Evolutionary conservation across 2,113 vertebrate genomes (phyloP), one percentile per base, ranked within the genome.

Genomic region (Calonectris borealis): DNA sequence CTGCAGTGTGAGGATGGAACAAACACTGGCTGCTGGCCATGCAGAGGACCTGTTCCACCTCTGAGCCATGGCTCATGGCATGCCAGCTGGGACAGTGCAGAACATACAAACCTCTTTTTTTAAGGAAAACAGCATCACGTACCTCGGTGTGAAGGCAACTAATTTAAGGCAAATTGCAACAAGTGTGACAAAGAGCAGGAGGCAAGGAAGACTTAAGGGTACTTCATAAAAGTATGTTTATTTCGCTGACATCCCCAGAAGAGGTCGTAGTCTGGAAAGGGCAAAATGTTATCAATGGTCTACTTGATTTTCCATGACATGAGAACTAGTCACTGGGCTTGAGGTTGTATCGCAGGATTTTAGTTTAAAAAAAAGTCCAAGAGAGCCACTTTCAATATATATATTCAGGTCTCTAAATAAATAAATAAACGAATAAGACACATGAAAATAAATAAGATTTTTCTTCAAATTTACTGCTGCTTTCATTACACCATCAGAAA

Each of bases 111-210:
- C 6, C 40, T 71, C 61, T 85, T 83, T 36, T 38, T 72, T 58
- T 32, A 80, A 83, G 75, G 49, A 83, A 83, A 94, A 61, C n/a
- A 85, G 40, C 48, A 83, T 60, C 71, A 80, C 9, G 12, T 29
- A 76, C 61, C 49, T 72, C 2, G 1, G 34, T 61, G 71, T 69
- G 49, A 93, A 86, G 86, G 36, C 72, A 86, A 70, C 29, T 66
- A 60, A 66, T 55, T 86, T 81, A 78, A 90, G 34, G 65, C 61
- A 93, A 93, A 55, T 73, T 70, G 55, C 71, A 92, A 72, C 26
- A 81, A 88, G 44, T 32, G 24, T 64, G 55, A 83, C 46, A 40
- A 91, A 83, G 22, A 88, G 66, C 52, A 66, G 38, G 58, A 88
- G 62, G 55, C 24, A 92, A 88, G 40, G 57, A 88, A 92, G 57